Evolutionary conservation across 1,140 invertebrate species (phyloP).

Genomic region (Neoseiulus cucumeris): DNA sequence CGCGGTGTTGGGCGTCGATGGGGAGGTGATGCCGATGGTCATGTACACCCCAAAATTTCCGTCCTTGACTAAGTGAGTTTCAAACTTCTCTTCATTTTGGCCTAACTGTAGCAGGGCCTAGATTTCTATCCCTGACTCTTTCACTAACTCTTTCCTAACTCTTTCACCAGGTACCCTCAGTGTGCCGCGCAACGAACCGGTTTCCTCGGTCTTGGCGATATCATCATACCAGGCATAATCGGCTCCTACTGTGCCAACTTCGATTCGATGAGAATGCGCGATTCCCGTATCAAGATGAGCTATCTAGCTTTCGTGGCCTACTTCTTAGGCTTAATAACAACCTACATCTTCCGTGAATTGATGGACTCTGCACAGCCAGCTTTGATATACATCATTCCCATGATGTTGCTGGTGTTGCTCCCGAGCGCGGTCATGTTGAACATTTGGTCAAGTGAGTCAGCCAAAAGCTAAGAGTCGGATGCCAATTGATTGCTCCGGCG

Average conservation of each 20-base stretch:
- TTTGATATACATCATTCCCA: no score
- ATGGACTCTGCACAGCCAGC: no score
- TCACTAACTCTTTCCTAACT: not conserved
- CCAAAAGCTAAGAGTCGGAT: no score
- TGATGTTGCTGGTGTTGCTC: no score
- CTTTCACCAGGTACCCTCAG: not conserved
- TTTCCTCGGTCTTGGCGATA: not conserved
- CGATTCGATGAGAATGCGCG: not conserved
- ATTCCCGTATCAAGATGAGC: not conserved
- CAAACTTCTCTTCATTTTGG: not conserved
- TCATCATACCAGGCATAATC: not conserved
- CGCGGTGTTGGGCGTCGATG: not conserved
- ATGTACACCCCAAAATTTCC: not conserved
- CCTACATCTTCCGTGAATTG: not conserved
- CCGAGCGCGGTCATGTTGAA: no score
- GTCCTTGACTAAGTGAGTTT: not conserved
- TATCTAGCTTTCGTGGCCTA: not conserved
- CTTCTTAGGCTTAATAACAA: not conserved
- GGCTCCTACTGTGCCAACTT: not conserved
- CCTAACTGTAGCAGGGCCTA: not conserved
- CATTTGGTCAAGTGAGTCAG: no score
- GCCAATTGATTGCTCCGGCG: no score
- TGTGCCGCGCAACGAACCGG: not conserved
- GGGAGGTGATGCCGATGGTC: not conserved
- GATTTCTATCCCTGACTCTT: not conserved